A percentile compares a stretch with the other conserved stretches of the same genome.
phyloP scores from a whole-genome alignment of 1,140 invertebrate genomes.

The Anoplophora glabripennis region DNA sequence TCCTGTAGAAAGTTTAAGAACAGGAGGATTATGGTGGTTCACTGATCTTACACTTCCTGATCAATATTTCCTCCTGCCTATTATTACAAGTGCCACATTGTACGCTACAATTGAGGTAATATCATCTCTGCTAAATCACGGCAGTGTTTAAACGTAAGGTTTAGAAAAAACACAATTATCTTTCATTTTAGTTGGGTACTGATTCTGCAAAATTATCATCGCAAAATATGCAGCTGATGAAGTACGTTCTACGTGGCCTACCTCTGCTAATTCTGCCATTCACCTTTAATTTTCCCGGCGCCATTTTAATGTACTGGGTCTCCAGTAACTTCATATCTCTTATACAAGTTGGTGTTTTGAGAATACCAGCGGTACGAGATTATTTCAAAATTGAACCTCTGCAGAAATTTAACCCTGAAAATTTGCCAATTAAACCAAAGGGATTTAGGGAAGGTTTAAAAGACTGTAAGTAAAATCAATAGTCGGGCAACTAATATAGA shows the following conservation, averaged over 20 bases:
- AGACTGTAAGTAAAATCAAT: constrained; percentile 67
- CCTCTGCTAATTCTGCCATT: constrained; percentile 84
- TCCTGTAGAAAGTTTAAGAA: constrained; percentile 82
- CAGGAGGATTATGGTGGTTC: constrained; percentile 93
- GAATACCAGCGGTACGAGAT: constrained; percentile 68
- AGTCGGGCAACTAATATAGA: constrained; percentile 3
- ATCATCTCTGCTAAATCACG: no score
- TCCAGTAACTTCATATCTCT: constrained; percentile 88
- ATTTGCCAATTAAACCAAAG: constrained; percentile 67
- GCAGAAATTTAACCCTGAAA: constrained; percentile 56
- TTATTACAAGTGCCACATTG: constrained; percentile 79
- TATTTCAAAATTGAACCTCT: constrained; percentile 76
- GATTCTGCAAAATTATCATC: constrained; percentile 66
- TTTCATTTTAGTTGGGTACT: constrained; percentile 63
- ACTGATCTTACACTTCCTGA: constrained; percentile 86
- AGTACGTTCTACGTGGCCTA: constrained; percentile 69
- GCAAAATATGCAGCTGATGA: constrained; percentile 66
- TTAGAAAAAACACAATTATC: no score
- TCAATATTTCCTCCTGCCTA: constrained; percentile 84
- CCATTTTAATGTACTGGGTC: constrained; percentile 87
- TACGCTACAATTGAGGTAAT: constrained; percentile 74
- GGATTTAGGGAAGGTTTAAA: constrained; percentile 75
- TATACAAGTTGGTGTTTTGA: constrained; percentile 75
- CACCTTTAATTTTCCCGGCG: constrained; percentile 84
- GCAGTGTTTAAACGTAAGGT: no score